Evolutionary conservation across 2,888 invertebrate species (phyloP), one percentile per base, ranked within the genome.

Genomic region (Sycophila texana): DNA sequence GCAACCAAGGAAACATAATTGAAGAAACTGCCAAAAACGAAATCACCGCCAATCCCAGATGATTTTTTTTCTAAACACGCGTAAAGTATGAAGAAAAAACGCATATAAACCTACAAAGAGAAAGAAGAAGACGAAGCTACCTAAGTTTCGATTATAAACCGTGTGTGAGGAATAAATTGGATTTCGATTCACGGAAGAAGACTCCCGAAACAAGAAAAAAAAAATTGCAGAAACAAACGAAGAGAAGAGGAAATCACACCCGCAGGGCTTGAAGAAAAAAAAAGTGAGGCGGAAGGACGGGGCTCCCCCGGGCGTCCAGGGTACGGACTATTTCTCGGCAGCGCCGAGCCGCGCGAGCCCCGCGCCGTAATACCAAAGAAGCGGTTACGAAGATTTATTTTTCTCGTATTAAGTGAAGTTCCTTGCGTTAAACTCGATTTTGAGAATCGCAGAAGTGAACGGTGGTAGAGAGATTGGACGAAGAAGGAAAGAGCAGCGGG

Each of bases 311-410:
- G 65, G 70, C 74, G 61, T 39, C 39, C 39, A 72, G 67, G 74
- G 71, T 39, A 55, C 68, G 72, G 39, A 60, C 30, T 20, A 47
- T 47, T 61, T 18, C 39, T 61, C 75, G 79, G 79, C 76, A 80
- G 72, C 67, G 73, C 79, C 79, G 77, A 80, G 68, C 60, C 74
- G 77, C 57, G 68, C 71, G 70, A 80, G 68, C 60, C 74, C 77
- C 57, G 68, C 71, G 70, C 71, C 81, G 86, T 86, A 88, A 89
- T 89, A 89, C 89, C 89, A 89, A 89, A 89, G 89, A 89, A 87
- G 88, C 88, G 87, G 87, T 86, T 87, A 85, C 83, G 85, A 86
- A 81, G 72, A 73, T 79, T 75, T 76, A 39, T 86, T 79, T 87
- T 86, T 86, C 87, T 86, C 85, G 85, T 88, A 86, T 86, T 86